These are phyloP conservation scores for Coptodon bakossiorum DNA, from an alignment of 2,113 vertebrate genomes.

Conservation along the genomic window DNA sequence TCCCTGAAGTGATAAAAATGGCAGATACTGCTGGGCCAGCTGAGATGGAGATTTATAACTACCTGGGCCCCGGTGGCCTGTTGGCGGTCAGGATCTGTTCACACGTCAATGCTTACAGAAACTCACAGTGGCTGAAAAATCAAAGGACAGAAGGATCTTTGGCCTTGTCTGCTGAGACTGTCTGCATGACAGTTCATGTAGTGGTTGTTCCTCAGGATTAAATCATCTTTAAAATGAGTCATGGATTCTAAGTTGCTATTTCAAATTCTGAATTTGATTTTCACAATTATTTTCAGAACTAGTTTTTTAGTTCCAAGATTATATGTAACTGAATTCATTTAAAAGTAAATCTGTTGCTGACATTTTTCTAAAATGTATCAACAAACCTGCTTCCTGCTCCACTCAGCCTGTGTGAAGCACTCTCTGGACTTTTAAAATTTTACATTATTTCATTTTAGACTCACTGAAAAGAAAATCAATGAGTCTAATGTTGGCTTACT, in stretches of 20 bases:
- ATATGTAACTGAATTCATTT: neutral
- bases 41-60: neutral
- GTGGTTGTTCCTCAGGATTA: neutral
- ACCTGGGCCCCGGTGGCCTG: neutral
- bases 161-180: neutral
- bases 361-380: neutral
- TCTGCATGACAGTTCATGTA: neutral
- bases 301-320: neutral
- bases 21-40: neutral
- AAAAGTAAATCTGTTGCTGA: neutral
- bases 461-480: neutral
- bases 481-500: neutral
- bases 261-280: neutral
- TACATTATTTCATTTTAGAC: neutral
- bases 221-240: neutral
- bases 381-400: neutral
- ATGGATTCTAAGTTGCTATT: neutral
- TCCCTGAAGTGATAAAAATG: neutral
- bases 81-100: neutral
- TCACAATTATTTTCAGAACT: neutral
- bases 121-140: neutral
- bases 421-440: neutral
- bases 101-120: neutral
- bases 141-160: neutral
- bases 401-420: neutral